Evolutionary conservation across 2,113 vertebrate species (phyloP).

Genomic region (Merops nubicus): DNA sequence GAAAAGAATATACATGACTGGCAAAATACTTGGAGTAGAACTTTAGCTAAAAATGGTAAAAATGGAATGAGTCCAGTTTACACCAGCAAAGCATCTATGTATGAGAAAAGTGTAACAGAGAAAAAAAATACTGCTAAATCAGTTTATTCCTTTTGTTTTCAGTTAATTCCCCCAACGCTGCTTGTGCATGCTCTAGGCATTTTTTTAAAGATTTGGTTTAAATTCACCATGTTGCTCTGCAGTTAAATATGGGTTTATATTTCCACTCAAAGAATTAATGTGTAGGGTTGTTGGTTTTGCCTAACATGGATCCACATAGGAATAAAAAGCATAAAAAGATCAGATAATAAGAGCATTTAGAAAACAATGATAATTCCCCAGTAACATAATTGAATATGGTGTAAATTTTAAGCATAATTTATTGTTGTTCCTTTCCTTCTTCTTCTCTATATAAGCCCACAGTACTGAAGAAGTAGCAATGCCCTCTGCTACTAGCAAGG

Average conservation of each 20-base stretch:
- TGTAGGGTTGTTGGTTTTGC: neutral
- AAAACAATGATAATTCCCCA: conserved; percentile 20
- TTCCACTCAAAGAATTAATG: neutral
- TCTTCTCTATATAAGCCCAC: neutral
- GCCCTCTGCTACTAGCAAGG: neutral
- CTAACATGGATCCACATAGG: neutral
- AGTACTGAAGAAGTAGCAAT: neutral
- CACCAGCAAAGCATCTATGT: neutral
- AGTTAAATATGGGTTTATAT: conserved; percentile 5
- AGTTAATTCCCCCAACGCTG: neutral
- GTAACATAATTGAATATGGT: neutral
- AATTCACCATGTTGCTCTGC: conserved; percentile 16
- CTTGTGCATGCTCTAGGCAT: neutral
- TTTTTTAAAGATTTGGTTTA: conserved; percentile 9
- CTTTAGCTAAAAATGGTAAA: neutral
- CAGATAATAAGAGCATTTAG: conserved; percentile 11
- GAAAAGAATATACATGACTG: neutral
- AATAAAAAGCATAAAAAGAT: conserved; percentile 24
- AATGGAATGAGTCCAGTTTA: neutral
- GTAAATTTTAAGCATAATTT: neutral
- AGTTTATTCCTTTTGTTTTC: conserved; percentile 22
- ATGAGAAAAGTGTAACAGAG: neutral
- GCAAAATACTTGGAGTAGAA: neutral
- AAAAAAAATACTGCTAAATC: neutral
- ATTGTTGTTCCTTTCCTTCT: neutral